Percentiles rank a stretch among this genome's conserved stretches.
These are phyloP conservation scores for Nemapogon koenigi DNA, from an alignment of 2,888 invertebrate genomes.

Conservation along the genomic window DNA sequence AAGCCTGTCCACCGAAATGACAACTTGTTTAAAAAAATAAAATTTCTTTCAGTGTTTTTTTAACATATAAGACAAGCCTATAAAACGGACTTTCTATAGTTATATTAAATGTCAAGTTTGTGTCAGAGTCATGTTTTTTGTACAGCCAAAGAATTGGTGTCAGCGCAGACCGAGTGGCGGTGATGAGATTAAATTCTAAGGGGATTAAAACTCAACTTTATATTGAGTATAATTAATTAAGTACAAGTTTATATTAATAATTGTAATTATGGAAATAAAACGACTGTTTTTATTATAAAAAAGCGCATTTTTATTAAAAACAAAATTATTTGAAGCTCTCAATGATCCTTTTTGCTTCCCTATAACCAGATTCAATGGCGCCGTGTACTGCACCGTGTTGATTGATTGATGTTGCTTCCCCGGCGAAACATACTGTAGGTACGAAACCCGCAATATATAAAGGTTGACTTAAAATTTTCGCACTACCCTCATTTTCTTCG, in stretches of 20 bases:
- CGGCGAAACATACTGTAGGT: constrained; percentile 69
- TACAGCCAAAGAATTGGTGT: too few species aligned
- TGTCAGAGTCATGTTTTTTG: too few species aligned
- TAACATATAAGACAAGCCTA: too few species aligned
- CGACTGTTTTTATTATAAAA: background rate
- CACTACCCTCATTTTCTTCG: constrained; percentile 60
- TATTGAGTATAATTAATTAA: background rate
- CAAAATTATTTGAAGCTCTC: constrained; percentile 22
- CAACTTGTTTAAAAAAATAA: too few species aligned
- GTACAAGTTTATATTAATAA: constrained; percentile 1
- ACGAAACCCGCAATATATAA: constrained; percentile 33
- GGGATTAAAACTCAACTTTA: too few species aligned
- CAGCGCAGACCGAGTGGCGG: too few species aligned
- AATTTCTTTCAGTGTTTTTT: too few species aligned
- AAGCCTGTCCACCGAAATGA: too few species aligned
- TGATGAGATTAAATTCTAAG: too few species aligned
- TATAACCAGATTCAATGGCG: constrained; percentile 74
- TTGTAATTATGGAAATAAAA: background rate
- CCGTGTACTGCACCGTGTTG: constrained; percentile 75
- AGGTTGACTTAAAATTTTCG: constrained; percentile 62
- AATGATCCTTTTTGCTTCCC: constrained; percentile 71
- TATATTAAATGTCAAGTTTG: too few species aligned
- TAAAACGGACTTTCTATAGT: too few species aligned
- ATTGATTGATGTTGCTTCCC: constrained; percentile 71
- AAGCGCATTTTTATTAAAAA: background rate